A percentile compares a stretch with the other conserved stretches of the same genome.
Conservation (phyloP, 2,797 vertebrate species). For the Apodemus agrarius region DNA sequence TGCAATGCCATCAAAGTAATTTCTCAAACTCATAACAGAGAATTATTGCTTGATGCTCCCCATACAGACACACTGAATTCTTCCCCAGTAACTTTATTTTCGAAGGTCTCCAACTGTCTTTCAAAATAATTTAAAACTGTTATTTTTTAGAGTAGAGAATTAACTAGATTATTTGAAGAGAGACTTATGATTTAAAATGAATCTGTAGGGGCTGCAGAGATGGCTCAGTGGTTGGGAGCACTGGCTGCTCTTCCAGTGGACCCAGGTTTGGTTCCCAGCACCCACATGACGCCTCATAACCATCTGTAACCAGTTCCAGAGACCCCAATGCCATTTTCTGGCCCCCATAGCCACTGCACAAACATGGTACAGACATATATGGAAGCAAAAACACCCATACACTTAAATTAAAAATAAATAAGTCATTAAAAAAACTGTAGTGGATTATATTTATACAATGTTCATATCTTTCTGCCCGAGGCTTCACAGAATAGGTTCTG, state of each 20-base stretch:
- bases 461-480: background rate
- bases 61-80: background rate
- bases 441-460: background rate
- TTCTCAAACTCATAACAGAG: constrained; percentile 9
- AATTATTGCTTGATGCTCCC: background rate
- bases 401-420: background rate
- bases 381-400: background rate
- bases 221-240: background rate
- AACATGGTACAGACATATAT: background rate
- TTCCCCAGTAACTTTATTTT: background rate
- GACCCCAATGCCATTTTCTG: background rate
- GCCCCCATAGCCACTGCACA: background rate
- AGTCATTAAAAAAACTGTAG: background rate
- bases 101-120: background rate
- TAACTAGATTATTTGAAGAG: constrained; percentile 1
- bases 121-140: background rate
- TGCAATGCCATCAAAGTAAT: background rate
- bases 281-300: background rate
- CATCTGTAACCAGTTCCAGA: background rate
- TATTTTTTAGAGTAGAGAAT: constrained; percentile 34
- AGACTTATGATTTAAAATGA: background rate
- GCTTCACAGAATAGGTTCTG: background rate
- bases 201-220: background rate
- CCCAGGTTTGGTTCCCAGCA: background rate
- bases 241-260: background rate